Percentiles rank a stretch among this genome's conserved stretches.
Evolutionary conservation across 2,797 vertebrate genomes (phyloP).

Genomic region (Huso huso): DNA sequence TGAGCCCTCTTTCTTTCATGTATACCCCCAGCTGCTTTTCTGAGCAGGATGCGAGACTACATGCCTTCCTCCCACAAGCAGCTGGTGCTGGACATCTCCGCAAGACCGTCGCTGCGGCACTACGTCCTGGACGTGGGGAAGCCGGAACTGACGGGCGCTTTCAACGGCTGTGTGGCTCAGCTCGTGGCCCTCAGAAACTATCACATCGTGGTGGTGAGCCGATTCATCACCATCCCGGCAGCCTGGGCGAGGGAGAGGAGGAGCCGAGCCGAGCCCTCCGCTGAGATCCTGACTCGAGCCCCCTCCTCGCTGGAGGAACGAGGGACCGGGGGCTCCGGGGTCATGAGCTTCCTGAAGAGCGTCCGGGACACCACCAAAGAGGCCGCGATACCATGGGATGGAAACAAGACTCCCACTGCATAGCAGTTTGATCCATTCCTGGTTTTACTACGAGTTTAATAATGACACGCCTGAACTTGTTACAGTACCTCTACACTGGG

Average conservation of each 20-base stretch:
- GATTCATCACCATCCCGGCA: constrained; percentile 48
- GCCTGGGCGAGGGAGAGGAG: neutral
- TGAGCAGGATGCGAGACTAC: constrained; percentile 56
- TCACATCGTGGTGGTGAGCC: constrained; percentile 62
- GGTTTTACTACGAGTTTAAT: no score
- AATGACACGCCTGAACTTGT: no score
- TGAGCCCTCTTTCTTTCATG: neutral
- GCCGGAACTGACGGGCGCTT: constrained; percentile 36
- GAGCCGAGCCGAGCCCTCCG: constrained; percentile 30
- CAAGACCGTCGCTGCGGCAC: constrained; percentile 31
- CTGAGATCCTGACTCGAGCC: constrained; percentile 7
- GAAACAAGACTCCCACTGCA: no score
- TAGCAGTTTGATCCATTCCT: no score
- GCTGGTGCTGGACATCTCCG: constrained; percentile 42
- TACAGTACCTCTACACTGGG: no score
- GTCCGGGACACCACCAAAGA: constrained; percentile 58
- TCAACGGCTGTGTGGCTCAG: constrained; percentile 54
- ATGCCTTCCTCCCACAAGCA: constrained; percentile 52
- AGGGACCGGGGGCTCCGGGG: constrained; percentile 61
- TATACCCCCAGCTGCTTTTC: constrained; percentile 32
- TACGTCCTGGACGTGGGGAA: constrained; percentile 23
- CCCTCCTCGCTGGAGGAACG: constrained; percentile 30
- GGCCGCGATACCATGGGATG: constrained; percentile 26
- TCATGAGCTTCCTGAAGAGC: constrained; percentile 66
- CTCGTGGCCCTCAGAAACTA: constrained; percentile 57